Evolutionary conservation across 2,113 vertebrate species (phyloP).

Genomic region (Thunnus thynnus): DNA sequence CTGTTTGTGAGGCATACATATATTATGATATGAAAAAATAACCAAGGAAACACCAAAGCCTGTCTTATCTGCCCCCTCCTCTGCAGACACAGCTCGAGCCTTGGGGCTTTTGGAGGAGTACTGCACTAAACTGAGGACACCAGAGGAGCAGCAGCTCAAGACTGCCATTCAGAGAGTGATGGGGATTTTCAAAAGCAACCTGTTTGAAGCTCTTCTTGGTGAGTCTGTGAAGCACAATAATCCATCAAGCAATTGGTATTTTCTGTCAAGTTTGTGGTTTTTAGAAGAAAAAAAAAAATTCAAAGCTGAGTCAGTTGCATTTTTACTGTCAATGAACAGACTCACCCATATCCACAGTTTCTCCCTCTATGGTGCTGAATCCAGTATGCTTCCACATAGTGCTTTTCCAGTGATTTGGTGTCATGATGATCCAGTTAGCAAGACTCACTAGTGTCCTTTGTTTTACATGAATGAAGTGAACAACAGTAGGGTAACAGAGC

Average conservation of each 20-base stretch:
- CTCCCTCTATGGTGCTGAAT: too few relatives aligned
- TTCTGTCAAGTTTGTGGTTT: neutral
- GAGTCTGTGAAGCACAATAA: conserved; percentile 71
- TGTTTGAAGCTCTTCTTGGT: conserved; percentile 97
- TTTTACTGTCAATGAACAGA: too few relatives aligned
- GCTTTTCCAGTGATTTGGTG: too few relatives aligned
- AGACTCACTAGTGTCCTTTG: too few relatives aligned
- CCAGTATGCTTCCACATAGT: too few relatives aligned
- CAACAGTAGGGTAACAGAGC: too few relatives aligned
- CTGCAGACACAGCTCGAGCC: conserved; percentile 92
- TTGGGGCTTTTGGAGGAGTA: conserved; percentile 93
- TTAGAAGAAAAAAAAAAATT: neutral
- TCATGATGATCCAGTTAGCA: too few relatives aligned
- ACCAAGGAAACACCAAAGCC: neutral
- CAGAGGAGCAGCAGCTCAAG: conserved; percentile 93
- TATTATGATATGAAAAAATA: neutral
- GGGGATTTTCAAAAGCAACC: conserved; percentile 94
- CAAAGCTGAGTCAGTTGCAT: too few relatives aligned
- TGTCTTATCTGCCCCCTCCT: conserved; percentile 40
- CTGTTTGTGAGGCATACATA: neutral
- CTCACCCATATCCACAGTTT: too few relatives aligned
- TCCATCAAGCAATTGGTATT: neutral
- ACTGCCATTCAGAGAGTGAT: conserved; percentile 94
- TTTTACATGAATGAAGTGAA: too few relatives aligned
- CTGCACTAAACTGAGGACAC: conserved; percentile 91